Evolutionary conservation across 2,113 vertebrate genomes (phyloP).

Genomic region (human (Homo sapiens)): DNA sequence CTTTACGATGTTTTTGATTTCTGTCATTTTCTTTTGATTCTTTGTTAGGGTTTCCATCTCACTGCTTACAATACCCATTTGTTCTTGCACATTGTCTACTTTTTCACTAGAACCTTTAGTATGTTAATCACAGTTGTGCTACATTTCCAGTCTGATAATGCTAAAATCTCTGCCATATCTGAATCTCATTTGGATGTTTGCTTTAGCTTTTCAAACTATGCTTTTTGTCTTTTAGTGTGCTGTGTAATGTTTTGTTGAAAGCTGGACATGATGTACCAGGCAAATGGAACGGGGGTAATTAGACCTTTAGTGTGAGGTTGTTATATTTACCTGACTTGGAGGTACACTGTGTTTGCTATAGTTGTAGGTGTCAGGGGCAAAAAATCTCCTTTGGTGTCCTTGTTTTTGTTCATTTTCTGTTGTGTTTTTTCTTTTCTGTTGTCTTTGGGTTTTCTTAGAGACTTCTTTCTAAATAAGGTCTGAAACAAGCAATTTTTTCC

Average conservation of each 20-base stretch:
- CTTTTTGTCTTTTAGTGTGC: neutral
- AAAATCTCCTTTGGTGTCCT: neutral
- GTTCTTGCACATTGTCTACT: neutral
- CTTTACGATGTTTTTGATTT: neutral
- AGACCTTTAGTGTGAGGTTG: neutral
- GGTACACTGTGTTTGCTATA: neutral
- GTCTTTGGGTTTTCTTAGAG: neutral
- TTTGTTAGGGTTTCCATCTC: neutral
- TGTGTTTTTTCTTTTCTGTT: neutral
- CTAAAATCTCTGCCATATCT: neutral
- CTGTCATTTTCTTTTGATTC: neutral
- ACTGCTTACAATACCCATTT: neutral
- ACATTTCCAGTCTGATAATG: neutral
- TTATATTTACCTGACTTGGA: neutral
- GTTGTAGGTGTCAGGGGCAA: neutral
- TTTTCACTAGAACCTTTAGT: neutral
- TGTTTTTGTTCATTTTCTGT: neutral
- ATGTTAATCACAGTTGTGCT: neutral
- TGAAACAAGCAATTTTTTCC: neutral
- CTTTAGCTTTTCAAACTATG: neutral
- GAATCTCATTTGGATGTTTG: neutral
- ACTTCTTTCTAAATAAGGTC: neutral
- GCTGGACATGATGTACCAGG: neutral
- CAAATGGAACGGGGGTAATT: neutral
- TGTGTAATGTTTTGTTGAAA: neutral